Evolutionary conservation across 2,888 invertebrate genomes (phyloP).

Genomic region (Sceliomorpha sp.): DNA sequence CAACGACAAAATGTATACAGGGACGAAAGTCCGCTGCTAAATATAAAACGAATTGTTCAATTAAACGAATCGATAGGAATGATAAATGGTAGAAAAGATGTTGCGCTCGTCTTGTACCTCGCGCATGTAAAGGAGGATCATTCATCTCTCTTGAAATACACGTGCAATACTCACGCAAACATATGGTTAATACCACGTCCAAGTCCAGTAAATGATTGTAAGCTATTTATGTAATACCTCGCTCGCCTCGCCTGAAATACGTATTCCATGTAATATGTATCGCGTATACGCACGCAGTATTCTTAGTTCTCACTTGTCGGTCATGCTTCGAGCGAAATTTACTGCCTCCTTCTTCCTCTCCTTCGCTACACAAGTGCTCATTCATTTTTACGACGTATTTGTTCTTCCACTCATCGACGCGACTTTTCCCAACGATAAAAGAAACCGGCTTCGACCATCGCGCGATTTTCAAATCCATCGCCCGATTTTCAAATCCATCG

Average conservation of each 20-base stretch:
- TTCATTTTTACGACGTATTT: slow-evolving; percentile 45
- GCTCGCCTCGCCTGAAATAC: slow-evolving; percentile 51
- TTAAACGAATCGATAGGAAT: slow-evolving; percentile 30
- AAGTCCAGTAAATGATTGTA: slow-evolving; percentile 55
- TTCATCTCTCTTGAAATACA: slow-evolving; percentile 58
- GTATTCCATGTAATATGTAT: slow-evolving; percentile 56
- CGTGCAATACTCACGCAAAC: slow-evolving; percentile 53
- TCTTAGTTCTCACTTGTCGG: slow-evolving; percentile 53
- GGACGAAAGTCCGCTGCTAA: too few species aligned
- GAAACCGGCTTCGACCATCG: too few species aligned
- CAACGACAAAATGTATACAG: too few species aligned
- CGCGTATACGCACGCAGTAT: slow-evolving; percentile 49
- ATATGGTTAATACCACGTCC: slow-evolving; percentile 55
- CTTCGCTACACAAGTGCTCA: slow-evolving; percentile 46
- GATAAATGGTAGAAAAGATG: slow-evolving; percentile 46
- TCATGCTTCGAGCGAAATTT: slow-evolving; percentile 49
- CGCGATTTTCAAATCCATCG: too few species aligned
- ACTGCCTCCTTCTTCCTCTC: slow-evolving; percentile 53
- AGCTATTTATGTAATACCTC: slow-evolving; percentile 56
- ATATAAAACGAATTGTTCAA: slow-evolving; percentile 40
- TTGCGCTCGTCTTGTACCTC: slow-evolving; percentile 28
- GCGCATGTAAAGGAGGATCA: slow-evolving; percentile 51
- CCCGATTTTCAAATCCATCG: too few species aligned
- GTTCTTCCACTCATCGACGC: too few species aligned
- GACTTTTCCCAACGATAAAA: too few species aligned